A percentile compares a stretch with the other conserved stretches of the same genome.
Conservation (phyloP, 2,113 vertebrate genomes). For the Eolophus roseicapilla region DNA sequence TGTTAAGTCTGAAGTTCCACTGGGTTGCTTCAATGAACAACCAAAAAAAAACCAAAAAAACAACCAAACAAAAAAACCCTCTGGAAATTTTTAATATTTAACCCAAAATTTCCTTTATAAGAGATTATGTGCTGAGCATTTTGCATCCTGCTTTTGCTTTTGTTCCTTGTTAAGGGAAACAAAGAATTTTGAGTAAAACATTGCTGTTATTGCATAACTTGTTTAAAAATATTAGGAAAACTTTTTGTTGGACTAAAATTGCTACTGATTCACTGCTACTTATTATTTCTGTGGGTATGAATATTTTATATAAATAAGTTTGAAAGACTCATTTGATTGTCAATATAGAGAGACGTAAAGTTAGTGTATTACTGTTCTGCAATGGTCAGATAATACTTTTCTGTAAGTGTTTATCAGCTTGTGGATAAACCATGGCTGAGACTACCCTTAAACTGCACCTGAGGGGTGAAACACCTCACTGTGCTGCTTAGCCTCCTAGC, state of each 20-base stretch:
- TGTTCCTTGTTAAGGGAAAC: neutral
- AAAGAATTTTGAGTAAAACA: neutral
- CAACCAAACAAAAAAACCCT: neutral
- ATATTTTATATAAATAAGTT: neutral
- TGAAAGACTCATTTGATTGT: neutral
- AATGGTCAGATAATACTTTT: neutral
- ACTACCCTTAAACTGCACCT: neutral
- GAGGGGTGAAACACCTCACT: neutral
- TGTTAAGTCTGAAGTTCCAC: neutral
- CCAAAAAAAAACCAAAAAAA: no score
- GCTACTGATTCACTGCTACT: neutral
- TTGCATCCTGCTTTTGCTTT: neutral
- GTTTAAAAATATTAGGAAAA: neutral
- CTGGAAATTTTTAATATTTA: neutral
- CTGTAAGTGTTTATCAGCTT: neutral
- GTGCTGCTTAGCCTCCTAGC: neutral
- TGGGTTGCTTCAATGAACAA: neutral
- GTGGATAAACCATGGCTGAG: neutral
- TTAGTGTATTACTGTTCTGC: neutral
- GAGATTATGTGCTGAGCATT: neutral
- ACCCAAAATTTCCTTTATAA: neutral
- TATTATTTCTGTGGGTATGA: neutral
- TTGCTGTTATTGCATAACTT: neutral
- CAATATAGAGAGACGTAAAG: neutral
- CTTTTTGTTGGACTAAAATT: neutral